A percentile compares a stretch with the other conserved stretches of the same genome.
Evolutionary conservation across 1,140 invertebrate genomes (phyloP).

Genomic region (Gonatopus flavifemur): DNA sequence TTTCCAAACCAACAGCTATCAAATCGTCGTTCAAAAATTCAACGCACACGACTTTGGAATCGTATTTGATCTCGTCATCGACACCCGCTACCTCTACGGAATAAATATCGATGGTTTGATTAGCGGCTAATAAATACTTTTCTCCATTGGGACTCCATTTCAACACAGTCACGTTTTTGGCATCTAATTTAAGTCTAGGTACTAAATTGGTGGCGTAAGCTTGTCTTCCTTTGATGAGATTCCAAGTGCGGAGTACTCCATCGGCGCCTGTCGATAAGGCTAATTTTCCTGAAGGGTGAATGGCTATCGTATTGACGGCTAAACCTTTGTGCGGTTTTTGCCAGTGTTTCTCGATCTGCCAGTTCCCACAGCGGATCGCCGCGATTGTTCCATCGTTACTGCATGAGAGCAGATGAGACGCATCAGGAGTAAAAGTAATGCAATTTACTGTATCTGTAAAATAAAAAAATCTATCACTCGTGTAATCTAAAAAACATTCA

Average conservation of each 20-base stretch:
- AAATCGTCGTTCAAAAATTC: slow-evolving; percentile 65
- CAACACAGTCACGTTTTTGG: slow-evolving; percentile 60
- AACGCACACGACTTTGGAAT: slow-evolving; percentile 65
- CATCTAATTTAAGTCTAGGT: slow-evolving; percentile 60
- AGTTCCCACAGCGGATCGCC: slow-evolving; percentile 79
- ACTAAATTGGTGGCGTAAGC: slow-evolving; percentile 86
- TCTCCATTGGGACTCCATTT: slow-evolving; percentile 70
- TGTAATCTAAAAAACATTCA: too few species aligned
- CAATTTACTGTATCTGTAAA: slow-evolving; percentile 70
- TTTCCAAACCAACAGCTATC: slow-evolving; percentile 70
- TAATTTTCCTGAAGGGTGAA: slow-evolving; percentile 89
- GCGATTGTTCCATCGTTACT: slow-evolving; percentile 84
- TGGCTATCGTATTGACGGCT: slow-evolving; percentile 68
- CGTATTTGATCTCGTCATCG: slow-evolving; percentile 62
- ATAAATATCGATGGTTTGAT: slow-evolving; percentile 75
- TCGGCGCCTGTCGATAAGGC: slow-evolving; percentile 85
- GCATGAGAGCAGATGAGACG: slow-evolving; percentile 77
- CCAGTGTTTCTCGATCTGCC: slow-evolving; percentile 81
- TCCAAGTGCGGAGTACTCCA: slow-evolving; percentile 86
- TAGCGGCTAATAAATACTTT: slow-evolving; percentile 72
- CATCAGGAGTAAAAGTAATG: slow-evolving; percentile 73
- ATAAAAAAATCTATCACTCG: slow-evolving; percentile 11
- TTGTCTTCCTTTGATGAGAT: slow-evolving; percentile 85
- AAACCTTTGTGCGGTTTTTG: slow-evolving; percentile 70
- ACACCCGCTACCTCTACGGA: slow-evolving; percentile 72